Evolutionary conservation across 2,113 vertebrate species (phyloP).

Genomic region (Vombatus ursinus): DNA sequence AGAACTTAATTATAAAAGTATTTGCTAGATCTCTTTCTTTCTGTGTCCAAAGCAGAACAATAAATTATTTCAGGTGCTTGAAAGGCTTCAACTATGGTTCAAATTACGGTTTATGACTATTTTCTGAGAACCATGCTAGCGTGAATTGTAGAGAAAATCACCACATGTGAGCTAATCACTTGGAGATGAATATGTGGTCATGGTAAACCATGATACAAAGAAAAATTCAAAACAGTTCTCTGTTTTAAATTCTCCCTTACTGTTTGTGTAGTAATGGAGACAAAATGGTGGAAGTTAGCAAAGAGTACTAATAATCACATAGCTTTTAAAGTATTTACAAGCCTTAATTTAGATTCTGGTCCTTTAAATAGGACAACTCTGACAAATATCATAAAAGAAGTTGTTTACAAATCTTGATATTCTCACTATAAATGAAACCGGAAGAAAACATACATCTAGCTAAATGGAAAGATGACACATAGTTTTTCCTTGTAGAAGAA

Average conservation of each 20-base stretch:
- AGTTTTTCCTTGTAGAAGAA: neutral
- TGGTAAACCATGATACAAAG: neutral
- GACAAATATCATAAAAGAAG: neutral
- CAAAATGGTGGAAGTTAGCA: neutral
- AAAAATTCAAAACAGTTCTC: neutral
- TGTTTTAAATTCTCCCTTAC: neutral
- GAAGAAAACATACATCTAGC: no score
- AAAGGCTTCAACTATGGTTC: neutral
- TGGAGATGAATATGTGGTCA: neutral
- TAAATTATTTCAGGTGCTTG: no score
- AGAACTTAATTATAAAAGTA: no score
- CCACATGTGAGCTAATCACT: neutral
- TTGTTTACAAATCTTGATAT: neutral
- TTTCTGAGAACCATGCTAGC: no score
- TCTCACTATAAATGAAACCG: no score
- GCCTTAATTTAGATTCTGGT: neutral
- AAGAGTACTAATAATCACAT: neutral
- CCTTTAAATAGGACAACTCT: neutral
- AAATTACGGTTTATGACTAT: neutral
- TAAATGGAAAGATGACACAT: neutral
- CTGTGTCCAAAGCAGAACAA: no score
- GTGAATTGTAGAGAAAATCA: no score
- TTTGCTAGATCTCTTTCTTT: no score
- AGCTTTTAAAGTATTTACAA: neutral
- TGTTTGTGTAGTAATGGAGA: neutral